Base-by-base conservation (phyloP, 1,140 invertebrate genomes). In the Drosophila subpulchrella region DNA sequence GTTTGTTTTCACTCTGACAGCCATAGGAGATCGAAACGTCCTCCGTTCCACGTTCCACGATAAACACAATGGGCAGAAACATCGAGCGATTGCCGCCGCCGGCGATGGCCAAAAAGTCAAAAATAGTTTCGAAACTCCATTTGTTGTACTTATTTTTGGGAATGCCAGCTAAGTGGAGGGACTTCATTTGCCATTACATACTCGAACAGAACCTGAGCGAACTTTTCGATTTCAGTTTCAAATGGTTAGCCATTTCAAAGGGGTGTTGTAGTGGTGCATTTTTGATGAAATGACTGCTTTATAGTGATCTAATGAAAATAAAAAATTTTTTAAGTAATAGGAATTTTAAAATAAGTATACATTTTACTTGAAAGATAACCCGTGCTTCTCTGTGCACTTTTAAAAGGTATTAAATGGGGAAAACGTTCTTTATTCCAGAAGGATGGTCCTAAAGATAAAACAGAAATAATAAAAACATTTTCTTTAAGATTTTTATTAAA, bases 1-100 rank as follows among this genome's bases (percentile, higher is more conserved):
- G 80, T 88, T 88, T 88, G 83, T 88, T 88, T 88, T 89, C 78
- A 70, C 75, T 89, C 78, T 88, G 84, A 88, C 83, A 88, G 84
- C 65, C 66, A 61, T 73, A 65, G 70, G 55, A 73, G 81, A 77
- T 78, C 75, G 74, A 58, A 62, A 70, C 59, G 73, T 54, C 61
- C 34, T 39, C 36, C 42, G 13, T 3, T 32, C 47, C 4, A 27
- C 38, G 36, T 39, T 46, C 53, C 36, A 36, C 72, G 73, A 76
- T 76, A 77, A 77, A 68, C 66, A 70, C 61, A 68, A 68, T 48
- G 77, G 68, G 78, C 78, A 42, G 50, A 48, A 78, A 58, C 70
- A 54, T 44, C 70, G 50, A 60, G 27, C 55, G 44, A 74, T 76
- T 75, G 62, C 56, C 36, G 74, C 73, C 39, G 56, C 47, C 53